phyloP scores from a whole-genome alignment of 2,888 invertebrate species.

The Chrysodeixis includens region DNA sequence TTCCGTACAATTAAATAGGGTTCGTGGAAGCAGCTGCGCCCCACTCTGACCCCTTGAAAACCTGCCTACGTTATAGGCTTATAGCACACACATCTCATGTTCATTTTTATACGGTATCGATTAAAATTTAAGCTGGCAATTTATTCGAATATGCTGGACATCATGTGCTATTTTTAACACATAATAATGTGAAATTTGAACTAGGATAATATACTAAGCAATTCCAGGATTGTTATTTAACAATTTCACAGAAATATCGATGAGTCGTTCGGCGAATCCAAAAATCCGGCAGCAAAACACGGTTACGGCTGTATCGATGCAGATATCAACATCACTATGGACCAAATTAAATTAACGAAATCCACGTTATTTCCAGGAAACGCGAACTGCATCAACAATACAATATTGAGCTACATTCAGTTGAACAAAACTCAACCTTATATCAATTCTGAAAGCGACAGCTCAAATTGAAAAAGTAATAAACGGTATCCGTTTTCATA shows the following conservation, averaged over 20 bases:
- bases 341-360: conserved; percentile 26
- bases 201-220: no score
- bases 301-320: conserved; percentile 13
- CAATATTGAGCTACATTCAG: conserved; percentile 20
- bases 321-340: conserved; percentile 10
- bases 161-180: no score
- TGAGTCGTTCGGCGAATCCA: background rate
- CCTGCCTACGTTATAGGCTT: conserved; percentile 39
- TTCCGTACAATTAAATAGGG: conserved; percentile 50
- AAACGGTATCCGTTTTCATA: conserved; percentile 44
- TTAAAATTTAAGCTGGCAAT: conserved; percentile 31
- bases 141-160: conserved; percentile 21
- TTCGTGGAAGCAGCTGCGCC: conserved; percentile 47
- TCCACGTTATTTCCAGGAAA: conserved; percentile 1
- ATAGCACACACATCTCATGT: conserved; percentile 20
- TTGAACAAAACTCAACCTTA: conserved; percentile 21
- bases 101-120: conserved; percentile 43
- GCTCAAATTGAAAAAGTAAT: conserved; percentile 51
- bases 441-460: conserved; percentile 37
- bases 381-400: conserved; percentile 8
- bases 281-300: background rate
- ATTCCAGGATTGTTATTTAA: background rate
- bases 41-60: conserved; percentile 32
- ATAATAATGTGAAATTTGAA: no score
- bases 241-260: background rate